Evolutionary conservation across 2,797 vertebrate species (phyloP).

Genomic region (Malurus splendens): DNA sequence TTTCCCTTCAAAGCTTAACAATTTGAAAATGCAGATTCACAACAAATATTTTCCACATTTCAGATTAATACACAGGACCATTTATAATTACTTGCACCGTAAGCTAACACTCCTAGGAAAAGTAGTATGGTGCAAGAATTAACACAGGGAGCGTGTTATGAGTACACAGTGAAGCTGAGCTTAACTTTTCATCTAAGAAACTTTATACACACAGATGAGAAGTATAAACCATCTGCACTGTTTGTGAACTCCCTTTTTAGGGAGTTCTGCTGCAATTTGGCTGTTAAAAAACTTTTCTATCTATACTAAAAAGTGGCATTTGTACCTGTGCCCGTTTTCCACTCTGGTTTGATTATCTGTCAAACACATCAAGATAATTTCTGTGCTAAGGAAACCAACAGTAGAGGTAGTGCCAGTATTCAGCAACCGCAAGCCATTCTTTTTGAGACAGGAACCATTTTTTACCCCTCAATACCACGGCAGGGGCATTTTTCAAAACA

Average conservation of each 20-base stretch:
- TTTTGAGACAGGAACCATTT: constrained; percentile 19
- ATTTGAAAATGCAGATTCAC: not conserved
- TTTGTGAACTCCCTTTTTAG: constrained; percentile 10
- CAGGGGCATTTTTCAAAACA: constrained; percentile 2
- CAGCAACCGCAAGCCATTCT: constrained; percentile 10
- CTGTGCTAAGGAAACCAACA: constrained; percentile 48
- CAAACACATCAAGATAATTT: constrained; percentile 35
- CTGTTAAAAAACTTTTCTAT: not conserved
- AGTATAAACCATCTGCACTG: not conserved
- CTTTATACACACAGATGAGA: not conserved
- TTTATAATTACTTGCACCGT: not conserved
- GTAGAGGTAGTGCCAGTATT: constrained; percentile 10
- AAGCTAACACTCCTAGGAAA: not conserved
- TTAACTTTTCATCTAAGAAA: not conserved
- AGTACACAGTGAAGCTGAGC: not conserved
- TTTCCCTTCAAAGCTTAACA: not conserved
- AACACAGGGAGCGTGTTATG: not conserved
- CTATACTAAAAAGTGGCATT: constrained; percentile 3
- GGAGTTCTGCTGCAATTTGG: constrained; percentile 34
- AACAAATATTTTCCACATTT: not conserved
- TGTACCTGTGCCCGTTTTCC: constrained; percentile 62
- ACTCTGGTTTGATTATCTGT: constrained; percentile 53
- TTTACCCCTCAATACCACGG: not conserved
- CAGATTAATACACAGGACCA: not conserved
- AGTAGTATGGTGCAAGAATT: not conserved